Evolutionary conservation across 1,140 invertebrate genomes (phyloP).

Genomic region (Elymnias hypermnestra): DNA sequence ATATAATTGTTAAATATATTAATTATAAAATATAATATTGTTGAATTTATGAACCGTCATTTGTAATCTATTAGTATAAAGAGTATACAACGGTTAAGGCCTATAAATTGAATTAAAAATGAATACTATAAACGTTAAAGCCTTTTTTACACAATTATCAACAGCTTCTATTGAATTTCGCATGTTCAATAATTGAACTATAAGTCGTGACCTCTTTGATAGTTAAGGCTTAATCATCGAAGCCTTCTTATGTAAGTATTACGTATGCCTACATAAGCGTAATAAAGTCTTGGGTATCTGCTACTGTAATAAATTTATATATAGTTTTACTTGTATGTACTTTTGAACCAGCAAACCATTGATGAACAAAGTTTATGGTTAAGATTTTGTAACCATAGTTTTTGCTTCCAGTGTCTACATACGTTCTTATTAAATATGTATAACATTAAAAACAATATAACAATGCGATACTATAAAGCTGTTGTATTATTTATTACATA

Average conservation of each 20-base stretch:
- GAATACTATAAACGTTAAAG: too few species aligned
- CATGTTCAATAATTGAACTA: too few species aligned
- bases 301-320: constrained; percentile 8
- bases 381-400: constrained; percentile 5
- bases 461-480: constrained; percentile 11
- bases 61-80: constrained; percentile 27
- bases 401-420: constrained; percentile 28
- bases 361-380: neutral
- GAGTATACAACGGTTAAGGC: neutral
- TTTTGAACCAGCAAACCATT: neutral
- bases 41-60: constrained; percentile 41
- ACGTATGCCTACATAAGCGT: too few species aligned
- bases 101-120: neutral
- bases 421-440: constrained; percentile 33
- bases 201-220: too few species aligned
- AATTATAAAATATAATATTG: constrained; percentile 44
- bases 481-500: constrained; percentile 15
- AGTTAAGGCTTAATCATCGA: too few species aligned
- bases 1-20: constrained; percentile 12
- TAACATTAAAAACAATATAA: constrained; percentile 20
- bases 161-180: too few species aligned
- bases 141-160: too few species aligned
- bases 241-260: too few species aligned
- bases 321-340: constrained; percentile 17
- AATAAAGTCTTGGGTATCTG: neutral